phyloP scores from a whole-genome alignment of 2,888 invertebrate genomes.

The Pyrrhosoma nymphula region DNA sequence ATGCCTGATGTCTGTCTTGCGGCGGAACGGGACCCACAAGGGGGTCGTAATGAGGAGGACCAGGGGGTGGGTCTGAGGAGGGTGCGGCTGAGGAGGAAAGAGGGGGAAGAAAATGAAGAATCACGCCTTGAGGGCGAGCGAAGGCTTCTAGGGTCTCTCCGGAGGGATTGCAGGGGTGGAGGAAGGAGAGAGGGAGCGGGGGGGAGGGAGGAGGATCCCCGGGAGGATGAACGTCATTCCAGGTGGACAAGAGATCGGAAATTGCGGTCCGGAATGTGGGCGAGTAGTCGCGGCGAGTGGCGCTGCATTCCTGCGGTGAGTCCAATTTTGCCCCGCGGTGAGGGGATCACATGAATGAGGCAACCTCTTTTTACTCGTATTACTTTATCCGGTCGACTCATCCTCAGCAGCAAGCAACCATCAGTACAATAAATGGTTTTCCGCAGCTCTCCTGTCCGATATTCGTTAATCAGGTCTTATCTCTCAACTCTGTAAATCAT shows the following conservation, averaged over 20 bases:
- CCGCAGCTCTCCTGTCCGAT: no score
- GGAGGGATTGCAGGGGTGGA: constrained; percentile 10
- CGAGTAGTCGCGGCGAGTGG: no score
- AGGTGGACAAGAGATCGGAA: constrained; percentile 35
- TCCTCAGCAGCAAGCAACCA: no score
- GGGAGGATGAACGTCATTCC: background rate
- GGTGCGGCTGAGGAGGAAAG: no score
- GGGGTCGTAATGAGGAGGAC: background rate
- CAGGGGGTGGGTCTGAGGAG: background rate
- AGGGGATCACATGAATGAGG: no score
- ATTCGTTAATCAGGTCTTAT: no score
- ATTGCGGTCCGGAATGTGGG: background rate
- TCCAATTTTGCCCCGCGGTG: background rate
- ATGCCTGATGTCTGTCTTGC: constrained; percentile 26
- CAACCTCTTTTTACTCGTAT: no score
- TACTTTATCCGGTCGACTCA: no score
- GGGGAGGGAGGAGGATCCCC: background rate
- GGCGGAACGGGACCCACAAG: background rate
- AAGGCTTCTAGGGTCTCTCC: background rate
- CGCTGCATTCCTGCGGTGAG: background rate
- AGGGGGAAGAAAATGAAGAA: constrained; percentile 41
- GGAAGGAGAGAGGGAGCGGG: background rate
- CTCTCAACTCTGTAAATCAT: no score
- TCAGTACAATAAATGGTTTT: no score
- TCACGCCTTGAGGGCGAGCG: constrained; percentile 39